Evolutionary conservation across 2,113 vertebrate species (phyloP), one percentile per base, ranked within the genome.

Genomic region (Anolis sagrei): DNA sequence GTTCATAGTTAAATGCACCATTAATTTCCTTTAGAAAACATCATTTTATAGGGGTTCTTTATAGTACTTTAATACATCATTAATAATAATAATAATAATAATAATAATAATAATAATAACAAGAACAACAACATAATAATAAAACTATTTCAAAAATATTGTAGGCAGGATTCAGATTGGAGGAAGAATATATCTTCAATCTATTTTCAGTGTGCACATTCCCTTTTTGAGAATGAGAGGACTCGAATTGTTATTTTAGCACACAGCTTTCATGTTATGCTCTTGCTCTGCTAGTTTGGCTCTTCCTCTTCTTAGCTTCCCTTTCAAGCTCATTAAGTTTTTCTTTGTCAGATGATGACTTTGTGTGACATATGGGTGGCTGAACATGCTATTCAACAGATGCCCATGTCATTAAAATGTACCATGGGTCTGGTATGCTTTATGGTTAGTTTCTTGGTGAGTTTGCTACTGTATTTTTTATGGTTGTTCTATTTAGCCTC

Each of bases 291-390:
- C 68, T 29, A 61, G 32, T 58, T 29, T 11, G 0, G 64, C 70
- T 10, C 2, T 62, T n/a, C 36, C 51, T 82, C 3, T 0, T 83
- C 51, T 83, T 0, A 3, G 0, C 0, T 2, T 1, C 23, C 1
- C 8, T 1, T 2, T 69, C 82, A 70, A 49, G 68, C 51, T 79
- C 68, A 79, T 29, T 62, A 79, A 49, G 36, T 9, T 23, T 78
- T 61, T 73, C 18, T 70, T 62, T 64, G 32, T 73, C 48, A 79
- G 36, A 72, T 39, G 54, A 62, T 49, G 29, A 44, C 32, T 79
- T 16, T 18, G 2, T 1, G 1, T 2, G 0, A 69, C 29, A 0
- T 1, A 54, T 76, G 68, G 58, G 89, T 76, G 1, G 72, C 86
- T 7, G n/a, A 49, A 11, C 69, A 10, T 0, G 2, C 79, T 86